These are phyloP conservation scores for Cecidostiba fungosa DNA, from an alignment of 2,888 invertebrate species.

Conservation along the genomic window DNA sequence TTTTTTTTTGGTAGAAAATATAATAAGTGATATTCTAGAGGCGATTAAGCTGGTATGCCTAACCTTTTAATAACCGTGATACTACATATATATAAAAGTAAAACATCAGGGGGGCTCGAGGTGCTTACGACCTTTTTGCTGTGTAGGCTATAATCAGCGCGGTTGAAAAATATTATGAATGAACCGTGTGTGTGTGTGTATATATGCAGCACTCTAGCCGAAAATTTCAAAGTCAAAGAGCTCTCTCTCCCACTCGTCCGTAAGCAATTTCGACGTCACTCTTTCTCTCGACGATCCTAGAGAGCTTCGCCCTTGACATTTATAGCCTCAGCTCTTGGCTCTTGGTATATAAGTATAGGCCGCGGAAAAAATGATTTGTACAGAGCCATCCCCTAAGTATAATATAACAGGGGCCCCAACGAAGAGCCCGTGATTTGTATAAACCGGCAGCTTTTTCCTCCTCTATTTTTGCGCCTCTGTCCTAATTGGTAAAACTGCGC, in stretches of 20 bases:
- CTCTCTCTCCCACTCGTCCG: conserved; percentile 3
- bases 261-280: conserved; percentile 61
- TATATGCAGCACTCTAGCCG: not conserved
- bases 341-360: conserved; percentile 76
- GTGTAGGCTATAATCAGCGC: conserved; percentile 8
- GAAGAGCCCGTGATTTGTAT: conserved; percentile 70
- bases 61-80: not conserved
- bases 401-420: conserved; percentile 58
- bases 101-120: not conserved
- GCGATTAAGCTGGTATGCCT: not conserved
- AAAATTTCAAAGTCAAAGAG: conserved; percentile 58
- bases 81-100: not conserved
- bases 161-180: conserved; percentile 26
- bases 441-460: conserved; percentile 37
- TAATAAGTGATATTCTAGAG: not conserved
- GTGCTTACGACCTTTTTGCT: conserved; percentile 25
- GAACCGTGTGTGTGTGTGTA: not conserved
- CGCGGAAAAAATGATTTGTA: conserved; percentile 76
- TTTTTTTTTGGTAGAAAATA: not conserved
- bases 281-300: conserved; percentile 13
- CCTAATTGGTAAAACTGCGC: conserved; percentile 55
- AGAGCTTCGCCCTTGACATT: conserved; percentile 57
- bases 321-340: conserved; percentile 50
- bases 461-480: conserved; percentile 8
- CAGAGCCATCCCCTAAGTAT: conserved; percentile 71